Base-by-base conservation (phyloP, 2,113 vertebrate genomes). In the Philantomba maxwellii region DNA sequence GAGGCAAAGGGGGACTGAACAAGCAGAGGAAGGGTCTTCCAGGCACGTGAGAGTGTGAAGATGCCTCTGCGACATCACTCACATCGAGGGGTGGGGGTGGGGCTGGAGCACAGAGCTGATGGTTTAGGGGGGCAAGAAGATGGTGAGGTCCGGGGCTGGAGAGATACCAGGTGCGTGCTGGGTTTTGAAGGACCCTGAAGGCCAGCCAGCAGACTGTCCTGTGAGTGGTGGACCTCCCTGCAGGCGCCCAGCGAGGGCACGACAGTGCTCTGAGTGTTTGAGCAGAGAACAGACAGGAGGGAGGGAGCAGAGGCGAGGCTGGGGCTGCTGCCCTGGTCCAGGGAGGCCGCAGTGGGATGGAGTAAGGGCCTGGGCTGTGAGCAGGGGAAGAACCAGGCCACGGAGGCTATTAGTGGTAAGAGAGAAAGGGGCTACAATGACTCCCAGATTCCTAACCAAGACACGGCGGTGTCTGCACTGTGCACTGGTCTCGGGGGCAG, bases 11-110 rank as follows among this genome's bases (percentile, higher is more conserved):
- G 55, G 15, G 30, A 7, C 14, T 26, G 39, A 53, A 77, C 9
- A 93, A 84, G 57, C 49, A 88, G 28, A 53, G 30, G 30, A 12
- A n/a, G 43, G 39, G 66, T 36, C 77, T 33, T 70, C 33, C 45
- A 57, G 86, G 73, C 55, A 21, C 0, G 15, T 3, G 15, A 49
- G n/a, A 23, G n/a, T 16, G 23, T 14, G 39, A 62, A 16, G 49
- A 81, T 7, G 60, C 33, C 9, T 7, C 49, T 57, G 30, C 15
- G 82, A 26, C 33, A 33, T 25, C 26, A 47, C 45, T 53, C 58
- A 62, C 1, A 0, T 15, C 0, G 0, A 19, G n/a, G n/a, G n/a
- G 2, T 8, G 4, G 21, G 28, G n/a, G 13, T 23, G 7, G 3
- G 39, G 47, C 23, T 73, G 33, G 62, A 75, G 47, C 30, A 45